These are phyloP conservation scores for Ochropleura plecta DNA, from an alignment of 2,888 invertebrate species.

Conservation along the genomic window DNA sequence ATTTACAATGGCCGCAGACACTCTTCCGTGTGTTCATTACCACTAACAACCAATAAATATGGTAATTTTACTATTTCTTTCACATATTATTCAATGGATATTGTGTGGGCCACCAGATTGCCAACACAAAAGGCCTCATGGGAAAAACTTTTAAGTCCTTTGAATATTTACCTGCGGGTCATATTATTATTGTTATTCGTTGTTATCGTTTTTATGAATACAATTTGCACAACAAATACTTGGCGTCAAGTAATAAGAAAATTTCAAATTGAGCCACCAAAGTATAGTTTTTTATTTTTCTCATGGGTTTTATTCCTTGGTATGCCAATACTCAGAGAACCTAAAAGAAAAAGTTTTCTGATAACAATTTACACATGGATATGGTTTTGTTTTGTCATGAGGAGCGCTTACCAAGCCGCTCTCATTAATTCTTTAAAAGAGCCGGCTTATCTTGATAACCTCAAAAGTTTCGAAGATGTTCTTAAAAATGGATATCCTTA, in stretches of 20 bases:
- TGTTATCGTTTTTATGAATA: conserved; percentile 70
- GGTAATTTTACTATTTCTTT: conserved; percentile 81
- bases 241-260: conserved; percentile 66
- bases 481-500: conserved; percentile 65
- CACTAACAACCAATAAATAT: conserved; percentile 73
- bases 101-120: conserved; percentile 77
- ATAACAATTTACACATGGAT: conserved; percentile 75
- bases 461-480: conserved; percentile 71
- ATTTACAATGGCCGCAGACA: conserved; percentile 73
- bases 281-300: conserved; percentile 76
- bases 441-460: conserved; percentile 64
- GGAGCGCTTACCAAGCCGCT: conserved; percentile 77
- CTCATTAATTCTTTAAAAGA: conserved; percentile 76
- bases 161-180: conserved; percentile 70
- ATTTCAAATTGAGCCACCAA: conserved; percentile 68
- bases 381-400: conserved; percentile 78
- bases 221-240: conserved; percentile 65
- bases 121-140: conserved; percentile 73
- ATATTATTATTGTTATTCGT: conserved; percentile 72
- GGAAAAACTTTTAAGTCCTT: conserved; percentile 78
- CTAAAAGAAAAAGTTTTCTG: conserved; percentile 69
- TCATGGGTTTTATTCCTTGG: conserved; percentile 79
- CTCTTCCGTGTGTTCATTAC: conserved; percentile 74
- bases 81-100: conserved; percentile 77
- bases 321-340: conserved; percentile 71